Percentiles rank a stretch among this genome's conserved stretches.
These are phyloP conservation scores for Jordanella pulchra DNA, from an alignment of 2,797 vertebrate species.

Conservation along the genomic window DNA sequence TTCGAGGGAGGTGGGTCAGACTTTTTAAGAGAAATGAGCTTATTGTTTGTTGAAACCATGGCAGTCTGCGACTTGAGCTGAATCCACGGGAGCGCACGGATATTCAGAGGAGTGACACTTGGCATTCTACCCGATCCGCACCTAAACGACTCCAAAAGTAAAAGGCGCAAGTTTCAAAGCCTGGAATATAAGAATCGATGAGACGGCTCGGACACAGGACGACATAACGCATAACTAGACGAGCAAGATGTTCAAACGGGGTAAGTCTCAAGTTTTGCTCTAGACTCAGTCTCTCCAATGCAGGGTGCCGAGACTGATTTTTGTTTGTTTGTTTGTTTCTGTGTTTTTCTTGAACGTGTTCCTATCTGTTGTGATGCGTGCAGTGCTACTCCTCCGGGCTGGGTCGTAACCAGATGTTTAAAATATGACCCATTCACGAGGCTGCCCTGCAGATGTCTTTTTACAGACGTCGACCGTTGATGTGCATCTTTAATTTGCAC, in stretches of 20 bases:
- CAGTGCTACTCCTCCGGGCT: conserved; percentile 8
- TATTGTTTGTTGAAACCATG: conserved; percentile 22
- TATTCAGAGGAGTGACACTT: conserved; percentile 57
- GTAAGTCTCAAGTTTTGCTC: conserved; percentile 66
- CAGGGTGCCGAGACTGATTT: not conserved
- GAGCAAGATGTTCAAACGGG: conserved; percentile 82
- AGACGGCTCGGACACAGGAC: conserved; percentile 70
- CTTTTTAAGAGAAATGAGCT: conserved; percentile 53
- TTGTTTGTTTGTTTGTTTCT: not conserved
- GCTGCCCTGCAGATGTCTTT: conserved; percentile 41
- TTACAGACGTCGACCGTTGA: conserved; percentile 51
- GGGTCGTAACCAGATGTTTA: conserved; percentile 34
- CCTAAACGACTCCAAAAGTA: conserved; percentile 67
- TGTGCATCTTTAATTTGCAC: conserved; percentile 50
- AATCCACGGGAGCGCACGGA: conserved; percentile 30
- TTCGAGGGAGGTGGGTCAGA: conserved; percentile 45
- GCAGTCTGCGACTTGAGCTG: conserved; percentile 27
- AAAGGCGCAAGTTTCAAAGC: conserved; percentile 63
- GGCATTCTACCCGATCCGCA: conserved; percentile 48
- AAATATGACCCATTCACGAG: conserved; percentile 31
- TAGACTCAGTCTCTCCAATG: not conserved
- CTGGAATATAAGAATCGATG: conserved; percentile 82
- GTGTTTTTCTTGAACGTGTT: not conserved
- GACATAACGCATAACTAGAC: conserved; percentile 60
- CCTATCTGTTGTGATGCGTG: not conserved